Evolutionary conservation across 2,113 vertebrate genomes (phyloP).

Genomic region (Xiphophorus hellerii): DNA sequence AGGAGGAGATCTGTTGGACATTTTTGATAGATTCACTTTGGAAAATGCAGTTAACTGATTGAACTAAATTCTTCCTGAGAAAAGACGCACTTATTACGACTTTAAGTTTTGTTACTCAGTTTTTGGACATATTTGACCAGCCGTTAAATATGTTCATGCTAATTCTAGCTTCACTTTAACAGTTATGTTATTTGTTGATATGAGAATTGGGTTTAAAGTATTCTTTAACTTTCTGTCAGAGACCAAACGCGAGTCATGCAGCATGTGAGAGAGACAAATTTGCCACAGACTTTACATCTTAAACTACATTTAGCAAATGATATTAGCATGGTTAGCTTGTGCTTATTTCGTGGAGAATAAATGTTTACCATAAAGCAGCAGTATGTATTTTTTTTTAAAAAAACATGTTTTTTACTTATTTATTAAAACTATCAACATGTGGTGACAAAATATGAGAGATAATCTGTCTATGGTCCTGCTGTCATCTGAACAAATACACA

Average conservation of each 20-base stretch:
- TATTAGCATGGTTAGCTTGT: neutral
- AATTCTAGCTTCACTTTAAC: too few species aligned
- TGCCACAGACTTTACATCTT: neutral
- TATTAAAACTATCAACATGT: too few species aligned
- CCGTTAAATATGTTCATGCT: too few species aligned
- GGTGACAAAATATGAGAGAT: too few species aligned
- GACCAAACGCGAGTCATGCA: neutral
- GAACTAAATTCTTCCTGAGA: constrained; percentile 29
- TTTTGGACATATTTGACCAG: neutral
- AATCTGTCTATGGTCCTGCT: too few species aligned
- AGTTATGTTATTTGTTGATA: too few species aligned
- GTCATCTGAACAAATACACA: too few species aligned
- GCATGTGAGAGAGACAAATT: neutral
- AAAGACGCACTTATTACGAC: neutral
- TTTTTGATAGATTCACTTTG: constrained; percentile 18
- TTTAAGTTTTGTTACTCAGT: neutral
- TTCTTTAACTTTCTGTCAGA: too few species aligned
- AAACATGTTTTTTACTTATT: too few species aligned
- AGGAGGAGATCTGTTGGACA: constrained; percentile 50
- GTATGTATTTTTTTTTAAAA: too few species aligned
- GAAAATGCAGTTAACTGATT: constrained; percentile 42
- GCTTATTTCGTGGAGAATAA: neutral
- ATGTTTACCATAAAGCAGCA: too few species aligned
- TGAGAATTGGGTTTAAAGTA: too few species aligned
- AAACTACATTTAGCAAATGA: neutral